These are phyloP conservation scores for Philotrypesis tridentata DNA, from an alignment of 1,140 invertebrate species.

Conservation along the genomic window DNA sequence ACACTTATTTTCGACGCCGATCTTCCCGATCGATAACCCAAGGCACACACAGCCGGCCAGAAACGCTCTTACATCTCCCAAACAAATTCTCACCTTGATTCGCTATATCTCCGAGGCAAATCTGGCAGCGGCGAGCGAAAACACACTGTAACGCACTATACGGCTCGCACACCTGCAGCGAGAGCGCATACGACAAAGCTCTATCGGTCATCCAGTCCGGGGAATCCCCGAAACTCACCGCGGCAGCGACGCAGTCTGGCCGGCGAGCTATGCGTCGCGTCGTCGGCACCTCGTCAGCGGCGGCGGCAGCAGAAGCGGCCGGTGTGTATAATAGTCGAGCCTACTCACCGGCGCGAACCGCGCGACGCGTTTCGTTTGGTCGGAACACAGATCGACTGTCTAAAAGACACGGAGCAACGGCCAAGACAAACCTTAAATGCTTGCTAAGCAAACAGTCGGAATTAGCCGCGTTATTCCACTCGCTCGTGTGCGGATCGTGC, in stretches of 20 bases:
- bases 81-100: no score
- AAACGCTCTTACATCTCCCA: no score
- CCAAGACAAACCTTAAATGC: constrained; percentile 75
- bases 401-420: constrained; percentile 73
- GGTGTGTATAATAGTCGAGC: background rate
- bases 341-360: background rate
- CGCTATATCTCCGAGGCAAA: no score
- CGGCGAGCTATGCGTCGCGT: background rate
- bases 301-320: no score
- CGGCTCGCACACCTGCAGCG: no score
- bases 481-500: background rate
- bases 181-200: no score
- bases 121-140: no score
- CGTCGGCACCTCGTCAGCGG: background rate
- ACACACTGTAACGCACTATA: no score
- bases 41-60: no score
- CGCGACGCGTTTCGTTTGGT: constrained; percentile 65
- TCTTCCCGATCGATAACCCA: no score
- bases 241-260: background rate
- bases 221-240: background rate
- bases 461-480: constrained; percentile 70
- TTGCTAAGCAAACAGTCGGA: constrained; percentile 74
- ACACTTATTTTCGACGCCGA: no score
- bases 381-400: constrained; percentile 73
- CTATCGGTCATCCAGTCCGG: no score